Conservation (phyloP, 2,888 invertebrate species). For the Esperia sulphurella region DNA sequence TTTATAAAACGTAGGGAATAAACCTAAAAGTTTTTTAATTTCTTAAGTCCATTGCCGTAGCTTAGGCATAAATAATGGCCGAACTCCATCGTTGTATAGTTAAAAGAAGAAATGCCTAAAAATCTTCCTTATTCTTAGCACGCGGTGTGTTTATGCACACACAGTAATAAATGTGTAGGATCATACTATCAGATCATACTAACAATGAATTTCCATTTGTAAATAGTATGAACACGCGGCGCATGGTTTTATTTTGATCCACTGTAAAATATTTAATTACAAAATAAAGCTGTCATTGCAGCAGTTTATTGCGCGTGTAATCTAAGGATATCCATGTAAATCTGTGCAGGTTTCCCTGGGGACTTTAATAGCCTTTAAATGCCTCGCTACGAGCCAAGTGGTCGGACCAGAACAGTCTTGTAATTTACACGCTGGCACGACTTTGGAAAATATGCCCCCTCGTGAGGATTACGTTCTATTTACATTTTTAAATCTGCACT, state of each 20-base stretch:
- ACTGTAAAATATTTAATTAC: conserved; percentile 6
- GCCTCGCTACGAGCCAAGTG: conserved; percentile 41
- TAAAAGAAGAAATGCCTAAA: too few species aligned
- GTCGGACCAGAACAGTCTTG: conserved; percentile 38
- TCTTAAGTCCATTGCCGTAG: too few species aligned
- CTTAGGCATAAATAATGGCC: too few species aligned
- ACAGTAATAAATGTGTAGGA: too few species aligned
- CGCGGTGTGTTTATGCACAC: too few species aligned
- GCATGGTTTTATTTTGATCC: not conserved
- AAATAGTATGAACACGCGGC: not conserved
- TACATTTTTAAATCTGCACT: conserved; percentile 22
- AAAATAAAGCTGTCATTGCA: conserved; percentile 32
- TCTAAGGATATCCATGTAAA: conserved; percentile 49
- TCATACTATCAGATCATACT: too few species aligned
- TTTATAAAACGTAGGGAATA: too few species aligned
- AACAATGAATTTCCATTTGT: too few species aligned
- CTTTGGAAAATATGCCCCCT: conserved; percentile 47
- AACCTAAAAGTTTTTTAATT: too few species aligned
- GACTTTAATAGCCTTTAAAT: conserved; percentile 63
- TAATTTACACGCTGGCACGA: conserved; percentile 48
- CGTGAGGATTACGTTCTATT: conserved; percentile 21
- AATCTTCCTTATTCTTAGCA: too few species aligned
- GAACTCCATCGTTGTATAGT: too few species aligned
- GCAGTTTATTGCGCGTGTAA: conserved; percentile 43
- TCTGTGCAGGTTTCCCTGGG: conserved; percentile 45